Conservation (phyloP, 2,113 vertebrate genomes). For the Pan paniscus region DNA sequence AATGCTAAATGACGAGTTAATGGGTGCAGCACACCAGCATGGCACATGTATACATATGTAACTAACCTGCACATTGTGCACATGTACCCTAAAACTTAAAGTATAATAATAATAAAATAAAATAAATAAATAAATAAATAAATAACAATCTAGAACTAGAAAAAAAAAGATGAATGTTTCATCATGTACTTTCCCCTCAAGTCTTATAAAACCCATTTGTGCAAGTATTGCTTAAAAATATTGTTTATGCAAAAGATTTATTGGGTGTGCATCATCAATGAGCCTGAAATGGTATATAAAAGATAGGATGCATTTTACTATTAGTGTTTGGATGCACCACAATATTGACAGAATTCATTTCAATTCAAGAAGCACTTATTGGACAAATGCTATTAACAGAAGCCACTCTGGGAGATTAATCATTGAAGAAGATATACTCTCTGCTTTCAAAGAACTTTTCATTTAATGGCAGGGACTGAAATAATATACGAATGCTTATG, state of each 20-base stretch:
- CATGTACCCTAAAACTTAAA: too few species aligned
- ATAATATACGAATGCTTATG: not conserved
- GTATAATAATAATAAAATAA: too few species aligned
- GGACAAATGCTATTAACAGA: constrained; percentile 11
- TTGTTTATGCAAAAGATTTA: constrained; percentile 7
- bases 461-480: not conserved
- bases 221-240: constrained; percentile 1
- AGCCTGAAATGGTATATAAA: not conserved
- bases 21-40: too few species aligned
- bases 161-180: not conserved
- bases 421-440: not conserved
- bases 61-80: too few species aligned
- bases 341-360: not conserved
- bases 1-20: too few species aligned
- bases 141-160: too few species aligned
- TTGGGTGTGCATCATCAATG: not conserved
- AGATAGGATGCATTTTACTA: not conserved
- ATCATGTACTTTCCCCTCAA: not conserved
- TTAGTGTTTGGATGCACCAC: not conserved
- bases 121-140: too few species aligned
- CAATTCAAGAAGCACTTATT: not conserved
- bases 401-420: not conserved
- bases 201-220: not conserved
- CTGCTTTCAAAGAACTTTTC: not conserved
- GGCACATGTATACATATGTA: too few species aligned